A percentile compares a stretch with the other conserved stretches of the same genome.
Conservation (phyloP, 2,888 invertebrate genomes). For the Blastobasis lacticolella region DNA sequence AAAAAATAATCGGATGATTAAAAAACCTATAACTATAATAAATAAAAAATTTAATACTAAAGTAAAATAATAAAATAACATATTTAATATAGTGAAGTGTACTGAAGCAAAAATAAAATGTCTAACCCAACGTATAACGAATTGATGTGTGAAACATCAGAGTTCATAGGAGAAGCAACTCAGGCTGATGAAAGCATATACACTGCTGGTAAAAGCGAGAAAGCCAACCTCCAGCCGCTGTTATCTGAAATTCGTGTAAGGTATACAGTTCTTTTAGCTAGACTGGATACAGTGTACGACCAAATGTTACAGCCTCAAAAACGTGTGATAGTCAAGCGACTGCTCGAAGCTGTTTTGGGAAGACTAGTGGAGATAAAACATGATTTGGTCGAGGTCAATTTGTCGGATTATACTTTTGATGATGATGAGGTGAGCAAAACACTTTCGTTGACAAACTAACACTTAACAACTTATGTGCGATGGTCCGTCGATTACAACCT, state of each 20-base stretch:
- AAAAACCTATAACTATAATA: too few species aligned
- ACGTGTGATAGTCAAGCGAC: conserved; percentile 81
- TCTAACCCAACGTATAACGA: conserved; percentile 83
- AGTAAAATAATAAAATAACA: too few species aligned
- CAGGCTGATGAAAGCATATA: conserved; percentile 77
- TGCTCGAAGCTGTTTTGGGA: conserved; percentile 86
- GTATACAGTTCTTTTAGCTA: conserved; percentile 84
- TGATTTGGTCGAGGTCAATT: conserved; percentile 89
- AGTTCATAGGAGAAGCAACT: conserved; percentile 71
- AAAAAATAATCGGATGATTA: too few species aligned
- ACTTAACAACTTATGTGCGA: too few species aligned
- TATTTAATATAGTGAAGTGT: too few species aligned
- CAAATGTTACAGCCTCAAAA: conserved; percentile 96
- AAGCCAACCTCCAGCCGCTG: conserved; percentile 73
- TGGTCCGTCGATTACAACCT: too few species aligned
- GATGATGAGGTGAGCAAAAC: conserved; percentile 73
- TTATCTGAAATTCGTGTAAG: conserved; percentile 84
- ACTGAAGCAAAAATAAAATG: conserved; percentile 59
- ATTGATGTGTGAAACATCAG: conserved; percentile 76
- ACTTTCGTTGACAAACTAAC: too few species aligned
- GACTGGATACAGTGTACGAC: conserved; percentile 87
- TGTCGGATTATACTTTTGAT: conserved; percentile 90
- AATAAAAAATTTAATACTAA: too few species aligned
- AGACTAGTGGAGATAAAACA: conserved; percentile 90
- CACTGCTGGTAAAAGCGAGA: conserved; percentile 74